A percentile compares a stretch with the other conserved stretches of the same genome.
Evolutionary conservation across 1,140 invertebrate species (phyloP).

Genomic region (Goniozus legneri): DNA sequence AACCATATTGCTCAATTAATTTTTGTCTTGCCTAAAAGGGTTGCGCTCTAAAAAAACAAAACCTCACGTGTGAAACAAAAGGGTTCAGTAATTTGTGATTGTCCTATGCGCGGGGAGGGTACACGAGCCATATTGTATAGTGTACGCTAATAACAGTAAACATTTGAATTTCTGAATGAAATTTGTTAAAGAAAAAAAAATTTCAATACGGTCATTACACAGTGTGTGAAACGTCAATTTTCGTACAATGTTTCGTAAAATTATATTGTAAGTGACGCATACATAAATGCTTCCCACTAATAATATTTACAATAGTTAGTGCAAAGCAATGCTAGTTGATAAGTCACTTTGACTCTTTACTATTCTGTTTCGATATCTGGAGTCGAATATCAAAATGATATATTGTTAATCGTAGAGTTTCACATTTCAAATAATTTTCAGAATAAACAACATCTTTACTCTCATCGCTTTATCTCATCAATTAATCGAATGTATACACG

Average conservation of each 20-base stretch:
- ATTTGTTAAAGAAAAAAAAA: too few species aligned
- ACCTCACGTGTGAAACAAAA: background rate
- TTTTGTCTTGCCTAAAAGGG: background rate
- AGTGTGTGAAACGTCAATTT: too few species aligned
- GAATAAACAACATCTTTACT: too few species aligned
- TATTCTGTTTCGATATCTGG: constrained; percentile 1
- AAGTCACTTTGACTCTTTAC: too few species aligned
- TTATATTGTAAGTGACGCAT: constrained; percentile 13
- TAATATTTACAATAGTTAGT: constrained; percentile 32
- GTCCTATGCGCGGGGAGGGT: constrained; percentile 50
- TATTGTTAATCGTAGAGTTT: too few species aligned
- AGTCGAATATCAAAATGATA: too few species aligned
- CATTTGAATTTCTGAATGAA: background rate
- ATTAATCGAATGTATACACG: too few species aligned
- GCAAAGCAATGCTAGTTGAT: constrained; percentile 41
- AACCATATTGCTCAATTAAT: too few species aligned
- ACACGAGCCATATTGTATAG: constrained; percentile 37
- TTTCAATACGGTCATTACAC: too few species aligned
- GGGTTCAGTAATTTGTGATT: constrained; percentile 21
- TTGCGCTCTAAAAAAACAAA: background rate
- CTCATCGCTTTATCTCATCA: too few species aligned
- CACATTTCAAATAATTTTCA: too few species aligned
- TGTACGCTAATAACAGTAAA: constrained; percentile 1
- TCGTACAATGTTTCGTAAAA: constrained; percentile 4
- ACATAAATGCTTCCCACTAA: constrained; percentile 46